phyloP scores from a whole-genome alignment of 2,113 vertebrate species.

The Rhagologus leucostigma region DNA sequence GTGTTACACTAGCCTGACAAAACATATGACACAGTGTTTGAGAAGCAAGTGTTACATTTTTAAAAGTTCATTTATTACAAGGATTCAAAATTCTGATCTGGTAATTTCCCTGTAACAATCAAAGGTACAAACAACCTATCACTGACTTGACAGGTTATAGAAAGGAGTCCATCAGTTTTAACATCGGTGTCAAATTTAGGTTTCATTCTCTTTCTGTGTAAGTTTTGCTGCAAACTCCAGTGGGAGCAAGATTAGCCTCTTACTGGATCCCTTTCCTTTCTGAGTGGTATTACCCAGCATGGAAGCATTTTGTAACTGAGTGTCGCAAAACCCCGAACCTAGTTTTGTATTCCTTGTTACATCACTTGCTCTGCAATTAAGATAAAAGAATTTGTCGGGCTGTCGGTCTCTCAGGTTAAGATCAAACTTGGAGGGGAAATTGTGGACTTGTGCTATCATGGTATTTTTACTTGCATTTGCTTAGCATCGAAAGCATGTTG shows the following conservation, averaged over 20 bases:
- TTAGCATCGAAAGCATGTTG: neutral
- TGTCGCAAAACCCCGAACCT: neutral
- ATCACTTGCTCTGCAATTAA: neutral
- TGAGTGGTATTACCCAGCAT: neutral
- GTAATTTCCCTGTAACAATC: constrained; percentile 37
- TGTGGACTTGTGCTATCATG: neutral
- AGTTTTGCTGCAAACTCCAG: neutral
- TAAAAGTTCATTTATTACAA: constrained; percentile 21
- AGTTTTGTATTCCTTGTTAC: neutral
- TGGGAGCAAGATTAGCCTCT: neutral
- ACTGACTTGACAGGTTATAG: constrained; percentile 20
- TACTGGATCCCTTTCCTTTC: neutral
- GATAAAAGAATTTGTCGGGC: neutral
- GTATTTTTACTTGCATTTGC: neutral
- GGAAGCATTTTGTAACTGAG: neutral
- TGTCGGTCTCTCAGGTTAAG: neutral
- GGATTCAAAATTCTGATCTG: constrained; percentile 40
- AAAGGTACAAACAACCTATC: constrained; percentile 19
- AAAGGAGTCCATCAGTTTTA: constrained; percentile 39
- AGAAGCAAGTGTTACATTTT: constrained; percentile 33
- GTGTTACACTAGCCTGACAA: constrained; percentile 32
- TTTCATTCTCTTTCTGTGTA: neutral
- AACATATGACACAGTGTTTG: neutral
- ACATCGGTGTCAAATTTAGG: neutral
- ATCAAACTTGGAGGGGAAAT: neutral